Evolutionary conservation across 2,797 vertebrate genomes (phyloP).

Genomic region (Parambassis ranga): DNA sequence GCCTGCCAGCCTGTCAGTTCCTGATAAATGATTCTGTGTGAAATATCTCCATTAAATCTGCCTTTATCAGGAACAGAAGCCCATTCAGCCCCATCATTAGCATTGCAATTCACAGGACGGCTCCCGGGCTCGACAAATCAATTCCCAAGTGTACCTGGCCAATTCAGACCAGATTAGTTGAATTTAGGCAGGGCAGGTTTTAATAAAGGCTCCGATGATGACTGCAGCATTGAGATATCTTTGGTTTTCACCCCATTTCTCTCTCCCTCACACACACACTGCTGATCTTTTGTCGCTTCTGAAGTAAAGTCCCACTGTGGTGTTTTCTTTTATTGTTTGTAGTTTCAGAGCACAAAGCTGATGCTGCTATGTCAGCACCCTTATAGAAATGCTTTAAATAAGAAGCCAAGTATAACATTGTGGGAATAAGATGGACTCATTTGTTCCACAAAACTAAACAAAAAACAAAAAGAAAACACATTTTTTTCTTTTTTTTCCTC

Average conservation of each 20-base stretch:
- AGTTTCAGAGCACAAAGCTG: slow-evolving; percentile 20
- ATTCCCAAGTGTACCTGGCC: slow-evolving; percentile 71
- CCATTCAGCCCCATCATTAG: slow-evolving; percentile 71
- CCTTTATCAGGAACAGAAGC: slow-evolving; percentile 69
- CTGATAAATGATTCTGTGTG: slow-evolving; percentile 82
- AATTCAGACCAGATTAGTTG: slow-evolving; percentile 76
- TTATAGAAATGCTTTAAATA: slow-evolving; percentile 10
- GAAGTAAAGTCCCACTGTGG: slow-evolving; percentile 33
- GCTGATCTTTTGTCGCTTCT: slow-evolving; percentile 30
- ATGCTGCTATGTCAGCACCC: slow-evolving; percentile 38
- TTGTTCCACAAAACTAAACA: too few species aligned
- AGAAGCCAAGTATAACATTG: neutral
- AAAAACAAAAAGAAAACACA: too few species aligned
- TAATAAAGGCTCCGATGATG: slow-evolving; percentile 72
- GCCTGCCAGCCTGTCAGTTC: slow-evolving; percentile 81
- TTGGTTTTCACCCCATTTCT: slow-evolving; percentile 28
- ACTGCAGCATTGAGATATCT: slow-evolving; percentile 61
- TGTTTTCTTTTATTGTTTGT: slow-evolving; percentile 33
- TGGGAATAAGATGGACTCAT: slow-evolving; percentile 1
- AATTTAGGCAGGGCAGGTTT: slow-evolving; percentile 65
- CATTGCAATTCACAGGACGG: slow-evolving; percentile 78
- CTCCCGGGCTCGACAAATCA: slow-evolving; percentile 66
- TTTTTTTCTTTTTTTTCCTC: neutral
- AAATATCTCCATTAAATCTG: slow-evolving; percentile 86
- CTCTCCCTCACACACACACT: slow-evolving; percentile 28